Conservation (phyloP, 2,888 invertebrate species). For the Mimachlamys varia region DNA sequence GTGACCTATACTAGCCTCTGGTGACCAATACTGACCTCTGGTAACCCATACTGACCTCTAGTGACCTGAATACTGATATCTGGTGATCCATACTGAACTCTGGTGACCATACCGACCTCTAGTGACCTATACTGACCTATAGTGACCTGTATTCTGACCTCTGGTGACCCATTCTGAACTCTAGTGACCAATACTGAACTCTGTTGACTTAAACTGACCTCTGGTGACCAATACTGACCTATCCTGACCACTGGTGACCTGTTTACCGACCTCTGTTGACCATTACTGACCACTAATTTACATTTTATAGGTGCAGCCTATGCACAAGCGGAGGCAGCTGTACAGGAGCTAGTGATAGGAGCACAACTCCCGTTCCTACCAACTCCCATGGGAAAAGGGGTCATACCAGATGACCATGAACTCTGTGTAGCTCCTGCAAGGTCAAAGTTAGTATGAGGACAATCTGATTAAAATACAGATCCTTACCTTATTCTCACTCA, state of each 20-base stretch:
- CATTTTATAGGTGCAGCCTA: slow-evolving; percentile 87
- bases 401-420: slow-evolving; percentile 83
- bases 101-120: no score
- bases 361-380: slow-evolving; percentile 94
- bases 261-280: neutral
- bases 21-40: neutral
- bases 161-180: neutral
- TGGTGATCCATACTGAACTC: neutral
- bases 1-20: neutral
- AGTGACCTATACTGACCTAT: neutral
- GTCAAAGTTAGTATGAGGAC: slow-evolving; percentile 83
- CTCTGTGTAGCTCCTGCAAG: slow-evolving; percentile 93
- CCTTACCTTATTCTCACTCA: no score
- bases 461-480: no score
- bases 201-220: neutral
- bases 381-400: slow-evolving; percentile 94
- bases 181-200: neutral
- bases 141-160: neutral
- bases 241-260: neutral
- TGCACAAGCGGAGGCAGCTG: slow-evolving; percentile 88
- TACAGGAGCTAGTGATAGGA: slow-evolving; percentile 87
- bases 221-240: neutral
- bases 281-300: neutral
- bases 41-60: neutral
- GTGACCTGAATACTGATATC: neutral